These are phyloP conservation scores for Macquaria australasica DNA, from an alignment of 2,113 vertebrate genomes.

Conservation along the genomic window DNA sequence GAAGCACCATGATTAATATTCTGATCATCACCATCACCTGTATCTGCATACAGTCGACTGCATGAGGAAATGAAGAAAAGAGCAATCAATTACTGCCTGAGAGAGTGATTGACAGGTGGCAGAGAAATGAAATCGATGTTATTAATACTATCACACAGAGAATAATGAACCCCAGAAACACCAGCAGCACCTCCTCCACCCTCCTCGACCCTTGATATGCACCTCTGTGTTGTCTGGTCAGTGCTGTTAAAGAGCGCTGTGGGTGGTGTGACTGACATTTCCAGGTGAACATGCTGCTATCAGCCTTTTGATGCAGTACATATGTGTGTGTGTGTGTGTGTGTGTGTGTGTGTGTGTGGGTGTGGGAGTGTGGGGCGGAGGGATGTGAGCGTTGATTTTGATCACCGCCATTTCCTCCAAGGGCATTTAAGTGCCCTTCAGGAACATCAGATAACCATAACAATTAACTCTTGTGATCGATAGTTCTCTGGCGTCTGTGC, in stretches of 20 bases:
- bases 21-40: background rate
- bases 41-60: background rate
- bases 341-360: background rate
- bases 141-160: background rate
- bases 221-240: background rate
- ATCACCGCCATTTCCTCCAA: slow-evolving; percentile 35
- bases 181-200: background rate
- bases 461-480: slow-evolving; percentile 35
- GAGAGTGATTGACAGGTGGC: slow-evolving; percentile 24
- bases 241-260: background rate
- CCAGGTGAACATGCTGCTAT: slow-evolving; percentile 12
- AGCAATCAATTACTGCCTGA: slow-evolving; percentile 9
- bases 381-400: slow-evolving; percentile 9
- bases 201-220: no score
- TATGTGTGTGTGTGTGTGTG: background rate
- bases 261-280: slow-evolving; percentile 18
- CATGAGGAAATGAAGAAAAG: slow-evolving; percentile 22
- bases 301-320: background rate
- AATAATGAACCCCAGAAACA: slow-evolving; percentile 8
- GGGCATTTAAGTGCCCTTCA: slow-evolving; percentile 34
- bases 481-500: background rate
- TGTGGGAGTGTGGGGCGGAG: background rate
- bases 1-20: slow-evolving; percentile 9
- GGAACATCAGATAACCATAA: slow-evolving; percentile 55
- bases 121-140: slow-evolving; percentile 15